Conservation (phyloP, 2,888 invertebrate species). For the Tachina lurida region DNA sequence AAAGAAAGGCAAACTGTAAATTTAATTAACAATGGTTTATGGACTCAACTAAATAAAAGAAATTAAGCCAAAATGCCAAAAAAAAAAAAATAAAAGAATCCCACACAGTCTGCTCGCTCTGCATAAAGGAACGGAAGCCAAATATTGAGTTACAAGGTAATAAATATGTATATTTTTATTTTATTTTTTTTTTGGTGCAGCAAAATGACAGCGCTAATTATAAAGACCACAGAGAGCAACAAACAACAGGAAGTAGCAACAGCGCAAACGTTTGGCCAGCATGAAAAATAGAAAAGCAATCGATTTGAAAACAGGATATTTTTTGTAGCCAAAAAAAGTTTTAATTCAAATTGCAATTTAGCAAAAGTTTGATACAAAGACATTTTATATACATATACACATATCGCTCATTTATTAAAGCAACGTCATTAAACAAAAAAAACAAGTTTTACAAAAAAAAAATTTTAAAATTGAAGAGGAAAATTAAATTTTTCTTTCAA, state of each 20-base stretch:
- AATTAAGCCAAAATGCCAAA: neutral
- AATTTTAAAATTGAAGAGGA: too few species aligned
- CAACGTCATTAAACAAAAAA: too few species aligned
- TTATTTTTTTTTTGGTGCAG: neutral
- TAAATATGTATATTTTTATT: neutral
- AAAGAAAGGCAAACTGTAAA: constrained; percentile 58
- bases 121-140: neutral
- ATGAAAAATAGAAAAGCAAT: neutral
- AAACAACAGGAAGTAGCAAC: neutral
- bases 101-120: neutral
- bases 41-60: constrained; percentile 39
- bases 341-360: too few species aligned
- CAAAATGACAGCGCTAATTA: constrained; percentile 49
- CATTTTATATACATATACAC: too few species aligned
- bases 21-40: constrained; percentile 67
- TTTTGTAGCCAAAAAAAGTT: too few species aligned
- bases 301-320: too few species aligned
- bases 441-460: too few species aligned
- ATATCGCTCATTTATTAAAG: too few species aligned
- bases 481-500: too few species aligned
- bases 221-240: constrained; percentile 13
- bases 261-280: neutral
- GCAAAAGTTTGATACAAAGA: too few species aligned
- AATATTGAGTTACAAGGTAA: constrained; percentile 22
- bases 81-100: constrained; percentile 7